Percentiles rank a stretch among this genome's conserved stretches.
These are phyloP conservation scores for Hydrozoanthus tunicans DNA, from an alignment of 64 coral and sea anemone species.

Conservation along the genomic window DNA sequence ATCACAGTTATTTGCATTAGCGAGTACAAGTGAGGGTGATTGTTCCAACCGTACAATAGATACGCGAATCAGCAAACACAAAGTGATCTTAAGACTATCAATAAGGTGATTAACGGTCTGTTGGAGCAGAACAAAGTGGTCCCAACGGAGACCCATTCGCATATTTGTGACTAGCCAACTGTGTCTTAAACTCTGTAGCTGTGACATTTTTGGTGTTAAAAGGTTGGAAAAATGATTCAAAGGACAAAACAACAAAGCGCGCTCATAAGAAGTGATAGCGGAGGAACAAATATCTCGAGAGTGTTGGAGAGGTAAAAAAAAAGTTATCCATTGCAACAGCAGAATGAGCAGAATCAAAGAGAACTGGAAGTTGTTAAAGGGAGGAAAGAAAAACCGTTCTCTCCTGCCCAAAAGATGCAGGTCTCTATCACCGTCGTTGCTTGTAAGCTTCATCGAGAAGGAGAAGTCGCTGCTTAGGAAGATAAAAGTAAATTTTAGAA, in stretches of 20 bases:
- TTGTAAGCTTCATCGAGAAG: conserved; percentile 1
- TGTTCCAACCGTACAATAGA: conserved; percentile 32
- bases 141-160: background rate
- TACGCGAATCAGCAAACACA: conserved; percentile 8
- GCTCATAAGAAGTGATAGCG: background rate
- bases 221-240: background rate
- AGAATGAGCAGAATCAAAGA: background rate
- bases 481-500: background rate
- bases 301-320: conserved; percentile 3
- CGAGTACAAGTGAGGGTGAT: conserved; percentile 46
- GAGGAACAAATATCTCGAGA: conserved; percentile 5
- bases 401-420: background rate
- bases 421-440: background rate
- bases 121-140: background rate
- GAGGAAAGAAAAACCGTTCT: background rate
- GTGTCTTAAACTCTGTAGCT: conserved; percentile 2
- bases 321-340: conserved; percentile 32
- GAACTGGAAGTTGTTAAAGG: background rate
- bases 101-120: background rate
- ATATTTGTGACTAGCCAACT: conserved; percentile 22
- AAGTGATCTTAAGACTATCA: conserved; percentile 20
- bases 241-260: background rate
- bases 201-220: conserved; percentile 27
- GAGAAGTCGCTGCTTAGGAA: background rate
- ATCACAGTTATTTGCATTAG: conserved; percentile 31